Evolutionary conservation across 2,888 invertebrate genomes (phyloP), one percentile per base, ranked within the genome.

Genomic region (Eristalis tenax): DNA sequence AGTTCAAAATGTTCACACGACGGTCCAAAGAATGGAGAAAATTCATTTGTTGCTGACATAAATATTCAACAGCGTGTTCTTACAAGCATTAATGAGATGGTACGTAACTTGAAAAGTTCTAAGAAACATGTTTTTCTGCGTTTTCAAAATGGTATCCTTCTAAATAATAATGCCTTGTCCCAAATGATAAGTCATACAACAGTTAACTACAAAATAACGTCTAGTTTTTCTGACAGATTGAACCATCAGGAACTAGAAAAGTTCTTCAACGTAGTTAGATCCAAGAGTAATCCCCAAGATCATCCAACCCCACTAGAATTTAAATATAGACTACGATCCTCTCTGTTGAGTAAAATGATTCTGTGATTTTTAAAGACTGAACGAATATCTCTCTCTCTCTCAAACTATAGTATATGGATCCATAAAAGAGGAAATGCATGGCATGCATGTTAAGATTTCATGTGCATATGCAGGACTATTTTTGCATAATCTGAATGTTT

Each of bases 181-280:
- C 61, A 35, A 11, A 78, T 83, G 69, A 18, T 78, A 11, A 35
- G 57, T 23, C 78, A 78, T 35, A 59, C 78, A 0, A 40, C 23
- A 43, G 5, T 38, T 8, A 64, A 74, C 0, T 83, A 74, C 15
- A 57, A 38, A 11, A 40, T 83, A 11, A 50, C 8, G 4, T 43
- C 28, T 22, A 65, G 69, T 59, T 10, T 22, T 8, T 74, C 74
- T 1, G 26, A 74, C 23, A 95, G 43, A 92, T 68, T 81, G 10
- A 75, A 69, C 40, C 63, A 81, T 4, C 57, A 40, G 26, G 64
- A 81, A 11, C 40, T 81, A 18, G 57, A 75, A 22, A 22, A 5
- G 2, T 81, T 81, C 13, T 81, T 81, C 63, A 23, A 70, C 43
- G 11, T 23, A 4, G 22, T 81, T 13, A 56, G 75, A 23, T n/a